These are phyloP conservation scores for Myrmophylax atrothorax DNA, from an alignment of 2,113 vertebrate species.

Conservation along the genomic window DNA sequence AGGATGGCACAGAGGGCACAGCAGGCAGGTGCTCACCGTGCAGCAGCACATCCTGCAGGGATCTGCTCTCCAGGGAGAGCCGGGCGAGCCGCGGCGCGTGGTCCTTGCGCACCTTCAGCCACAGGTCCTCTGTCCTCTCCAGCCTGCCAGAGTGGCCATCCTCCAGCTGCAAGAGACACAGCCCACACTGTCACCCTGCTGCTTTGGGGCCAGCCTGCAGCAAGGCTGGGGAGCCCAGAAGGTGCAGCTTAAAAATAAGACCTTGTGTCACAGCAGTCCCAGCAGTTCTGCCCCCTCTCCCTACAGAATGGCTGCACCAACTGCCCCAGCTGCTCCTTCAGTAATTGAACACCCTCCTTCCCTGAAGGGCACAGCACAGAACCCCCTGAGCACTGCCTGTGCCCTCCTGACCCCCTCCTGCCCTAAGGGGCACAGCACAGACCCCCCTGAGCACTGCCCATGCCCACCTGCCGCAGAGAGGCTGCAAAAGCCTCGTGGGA, in stretches of 20 bases:
- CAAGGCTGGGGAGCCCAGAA: accelerated
- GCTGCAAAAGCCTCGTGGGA: slow-evolving; percentile 96
- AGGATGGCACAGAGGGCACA: neutral
- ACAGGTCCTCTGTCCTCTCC: slow-evolving; percentile 95
- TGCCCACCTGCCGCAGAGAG: slow-evolving; percentile 90
- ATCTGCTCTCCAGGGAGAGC: slow-evolving; percentile 94
- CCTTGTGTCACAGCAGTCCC: accelerated
- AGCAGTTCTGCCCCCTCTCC: neutral
- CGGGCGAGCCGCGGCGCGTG: slow-evolving; percentile 94
- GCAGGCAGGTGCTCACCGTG: slow-evolving; percentile 79
- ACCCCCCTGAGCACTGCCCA: no score
- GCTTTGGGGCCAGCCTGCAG: neutral
- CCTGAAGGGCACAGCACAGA: no score
- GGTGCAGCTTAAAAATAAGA: neutral
- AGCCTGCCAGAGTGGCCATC: slow-evolving; percentile 94
- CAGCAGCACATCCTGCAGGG: slow-evolving; percentile 90
- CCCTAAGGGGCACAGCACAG: no score
- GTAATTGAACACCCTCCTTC: neutral
- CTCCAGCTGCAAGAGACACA: slow-evolving; percentile 80
- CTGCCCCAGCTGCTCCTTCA: neutral
- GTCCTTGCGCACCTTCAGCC: slow-evolving; percentile 95
- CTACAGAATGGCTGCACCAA: accelerated
- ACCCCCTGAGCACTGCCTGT: no score
- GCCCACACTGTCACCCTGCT: neutral
- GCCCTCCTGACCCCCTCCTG: no score